Evolutionary conservation across 2,888 invertebrate species (phyloP), one percentile per base, ranked within the genome.

Genomic region (Drosophila glabriapex): DNA sequence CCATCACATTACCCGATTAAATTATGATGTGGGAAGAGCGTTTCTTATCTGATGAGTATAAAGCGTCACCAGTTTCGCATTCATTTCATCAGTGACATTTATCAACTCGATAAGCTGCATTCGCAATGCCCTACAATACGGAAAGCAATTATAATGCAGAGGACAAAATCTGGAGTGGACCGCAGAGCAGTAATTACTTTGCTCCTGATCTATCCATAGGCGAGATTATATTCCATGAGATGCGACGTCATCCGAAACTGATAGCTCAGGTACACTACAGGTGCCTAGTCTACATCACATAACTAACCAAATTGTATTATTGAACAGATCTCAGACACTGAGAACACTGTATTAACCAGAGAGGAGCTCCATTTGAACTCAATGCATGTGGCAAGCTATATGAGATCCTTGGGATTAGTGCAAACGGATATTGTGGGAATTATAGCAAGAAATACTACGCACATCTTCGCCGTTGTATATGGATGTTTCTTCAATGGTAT

Each of bases 351-450:
- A 0, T 28, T 90, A 19, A 81, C 77, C 7, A 76, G 83, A 1
- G 62, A 66, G 6, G 82, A 91, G 10, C 76, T 88, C 0, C 74
- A 78, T 5, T 14, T 39, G 2, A 82, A 88, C 31, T 81, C 86
- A 0, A 89, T 91, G 68, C 76, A 78, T 4, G 72, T 90, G 22
- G 91, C 90, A 12, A 78, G 83, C 41, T 83, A 79, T 49, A 71
- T 91, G 66, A 62, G 79, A 12, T 65, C 73, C 1, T 19, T 73
- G 60, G 80, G 82, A 1, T 49, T 92, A 4, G 54, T 71, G 0
- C 87, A 91, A 33, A 70, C 82, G 5, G 91, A 92, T 64, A 70
- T 91, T 37, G 82, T 92, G 7, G 91, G 91, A n/a, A 70, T 92
- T n/a, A 76, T 89, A 19, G 91, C 84, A 5, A 66, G 82, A 19